A percentile compares a stretch with the other conserved stretches of the same genome.
These are phyloP conservation scores for Aphidius colemani DNA, from an alignment of 2,888 invertebrate genomes.

Conservation along the genomic window DNA sequence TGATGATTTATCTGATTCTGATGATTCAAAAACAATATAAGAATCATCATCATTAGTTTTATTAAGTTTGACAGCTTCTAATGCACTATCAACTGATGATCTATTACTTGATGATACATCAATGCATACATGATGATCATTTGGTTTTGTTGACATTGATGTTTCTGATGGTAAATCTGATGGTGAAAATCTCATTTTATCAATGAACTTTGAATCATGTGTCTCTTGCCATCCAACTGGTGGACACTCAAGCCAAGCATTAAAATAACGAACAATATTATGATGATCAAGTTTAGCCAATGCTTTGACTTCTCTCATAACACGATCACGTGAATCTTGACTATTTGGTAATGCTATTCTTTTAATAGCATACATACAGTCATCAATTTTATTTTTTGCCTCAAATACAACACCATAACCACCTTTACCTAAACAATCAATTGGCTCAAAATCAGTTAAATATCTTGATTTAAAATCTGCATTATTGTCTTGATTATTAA, in stretches of 20 bases:
- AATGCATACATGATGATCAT: constrained; percentile 45
- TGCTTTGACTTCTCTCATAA: constrained; percentile 93
- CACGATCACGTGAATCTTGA: constrained; percentile 80
- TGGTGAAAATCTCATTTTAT: constrained; percentile 43
- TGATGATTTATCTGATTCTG: constrained; percentile 34
- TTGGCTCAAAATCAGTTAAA: constrained; percentile 80
- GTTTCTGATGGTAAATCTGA: constrained; percentile 46
- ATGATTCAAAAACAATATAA: constrained; percentile 61
- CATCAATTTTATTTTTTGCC: constrained; percentile 91
- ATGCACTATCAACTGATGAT: constrained; percentile 51
- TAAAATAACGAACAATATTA: constrained; percentile 93
- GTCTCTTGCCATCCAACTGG: constrained; percentile 86
- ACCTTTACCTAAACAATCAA: constrained; percentile 83
- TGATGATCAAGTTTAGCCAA: constrained; percentile 93
- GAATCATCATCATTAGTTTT: constrained; percentile 53
- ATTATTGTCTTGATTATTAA: constrained; percentile 41
- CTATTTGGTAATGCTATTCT: constrained; percentile 85
- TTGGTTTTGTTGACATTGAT: constrained; percentile 39
- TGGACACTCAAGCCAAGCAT: constrained; percentile 94
- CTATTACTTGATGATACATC: constrained; percentile 45
- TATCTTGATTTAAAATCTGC: constrained; percentile 66
- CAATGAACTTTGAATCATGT: constrained; percentile 71
- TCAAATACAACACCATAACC: constrained; percentile 98
- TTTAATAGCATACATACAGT: constrained; percentile 93
- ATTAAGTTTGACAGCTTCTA: constrained; percentile 47